Evolutionary conservation across 2,113 vertebrate species (phyloP).

Genomic region (Poeciliopsis prolifica): DNA sequence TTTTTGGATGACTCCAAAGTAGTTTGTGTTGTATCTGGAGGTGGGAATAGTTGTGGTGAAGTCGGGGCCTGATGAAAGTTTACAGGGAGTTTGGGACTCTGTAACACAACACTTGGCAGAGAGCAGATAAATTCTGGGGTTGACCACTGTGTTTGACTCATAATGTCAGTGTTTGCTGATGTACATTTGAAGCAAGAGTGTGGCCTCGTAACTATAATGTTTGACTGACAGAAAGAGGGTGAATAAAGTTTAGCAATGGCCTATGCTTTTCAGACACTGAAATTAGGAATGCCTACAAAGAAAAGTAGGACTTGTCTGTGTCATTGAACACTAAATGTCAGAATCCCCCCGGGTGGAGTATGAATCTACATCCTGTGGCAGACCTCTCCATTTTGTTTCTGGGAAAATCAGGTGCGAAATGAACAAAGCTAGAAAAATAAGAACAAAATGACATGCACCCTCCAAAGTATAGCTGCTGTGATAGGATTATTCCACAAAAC

Average conservation of each 20-base stretch:
- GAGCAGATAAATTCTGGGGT: slow-evolving; percentile 43
- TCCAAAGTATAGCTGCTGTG: background rate
- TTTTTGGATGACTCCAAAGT: slow-evolving; percentile 79
- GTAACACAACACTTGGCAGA: slow-evolving; percentile 33
- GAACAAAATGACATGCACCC: background rate
- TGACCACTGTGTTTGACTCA: slow-evolving; percentile 62
- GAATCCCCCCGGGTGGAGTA: background rate
- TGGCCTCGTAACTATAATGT: slow-evolving; percentile 73
- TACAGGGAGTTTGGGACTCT: slow-evolving; percentile 24
- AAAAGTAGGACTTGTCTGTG: background rate
- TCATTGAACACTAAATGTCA: background rate
- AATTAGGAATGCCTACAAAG: slow-evolving; percentile 9
- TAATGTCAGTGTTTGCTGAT: slow-evolving; percentile 71
- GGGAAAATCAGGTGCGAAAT: background rate
- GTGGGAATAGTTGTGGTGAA: slow-evolving; percentile 42
- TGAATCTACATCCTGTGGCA: background rate
- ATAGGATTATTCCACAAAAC: background rate
- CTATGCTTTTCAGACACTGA: slow-evolving; percentile 26
- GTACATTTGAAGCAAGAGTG: slow-evolving; percentile 60
- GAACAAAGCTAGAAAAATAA: background rate
- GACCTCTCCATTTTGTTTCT: too few relatives aligned
- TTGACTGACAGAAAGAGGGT: slow-evolving; percentile 60
- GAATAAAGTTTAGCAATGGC: slow-evolving; percentile 24
- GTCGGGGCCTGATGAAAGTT: slow-evolving; percentile 26
- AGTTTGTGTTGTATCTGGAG: slow-evolving; percentile 57